These are phyloP conservation scores for Pelodiscus sinensis DNA, from an alignment of 2,113 vertebrate species.

Conservation along the genomic window DNA sequence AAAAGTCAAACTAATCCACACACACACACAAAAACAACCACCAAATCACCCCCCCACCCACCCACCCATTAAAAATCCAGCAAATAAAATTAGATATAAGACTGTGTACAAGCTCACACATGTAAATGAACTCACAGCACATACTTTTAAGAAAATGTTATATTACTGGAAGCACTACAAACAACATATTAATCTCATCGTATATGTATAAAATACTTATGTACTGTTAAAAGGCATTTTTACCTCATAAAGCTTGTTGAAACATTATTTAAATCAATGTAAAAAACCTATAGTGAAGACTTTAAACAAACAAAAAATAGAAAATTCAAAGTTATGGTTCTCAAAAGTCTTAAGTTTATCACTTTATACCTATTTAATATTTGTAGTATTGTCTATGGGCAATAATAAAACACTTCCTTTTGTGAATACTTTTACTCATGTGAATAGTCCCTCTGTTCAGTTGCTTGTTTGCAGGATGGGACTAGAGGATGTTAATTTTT, in stretches of 20 bases:
- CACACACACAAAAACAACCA: neutral
- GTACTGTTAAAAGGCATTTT: neutral
- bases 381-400: neutral
- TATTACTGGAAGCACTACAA: neutral
- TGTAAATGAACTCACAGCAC: neutral
- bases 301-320: neutral
- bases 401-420: neutral
- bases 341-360: neutral
- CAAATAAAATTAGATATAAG: neutral
- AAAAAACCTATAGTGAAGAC: neutral
- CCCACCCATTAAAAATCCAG: neutral
- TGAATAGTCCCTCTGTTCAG: neutral
- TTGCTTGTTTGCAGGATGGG: neutral
- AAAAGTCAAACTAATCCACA: constrained; percentile 7
- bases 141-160: neutral
- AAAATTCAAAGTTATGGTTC: neutral
- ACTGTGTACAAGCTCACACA: neutral
- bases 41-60: neutral
- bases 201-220: neutral
- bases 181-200: neutral
- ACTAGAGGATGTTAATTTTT: neutral
- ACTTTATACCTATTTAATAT: neutral
- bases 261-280: neutral
- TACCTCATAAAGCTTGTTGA: neutral
- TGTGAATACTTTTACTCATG: neutral